phyloP scores from a whole-genome alignment of 2,113 vertebrate species.

The Vidua macroura region DNA sequence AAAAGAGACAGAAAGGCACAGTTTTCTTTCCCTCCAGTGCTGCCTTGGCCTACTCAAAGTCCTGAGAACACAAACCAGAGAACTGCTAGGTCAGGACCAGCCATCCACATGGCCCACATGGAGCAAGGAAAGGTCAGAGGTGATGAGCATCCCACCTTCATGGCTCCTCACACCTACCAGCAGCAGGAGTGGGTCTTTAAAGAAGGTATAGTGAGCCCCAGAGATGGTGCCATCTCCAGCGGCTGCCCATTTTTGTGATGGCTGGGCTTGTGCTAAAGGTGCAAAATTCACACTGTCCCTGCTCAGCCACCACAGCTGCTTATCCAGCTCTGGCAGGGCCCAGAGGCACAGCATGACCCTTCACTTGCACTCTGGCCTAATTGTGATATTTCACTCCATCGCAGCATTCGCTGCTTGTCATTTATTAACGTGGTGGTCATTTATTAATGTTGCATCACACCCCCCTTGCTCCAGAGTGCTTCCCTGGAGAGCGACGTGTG shows the following conservation, averaged over 20 bases:
- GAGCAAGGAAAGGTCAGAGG: not conserved
- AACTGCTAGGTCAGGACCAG: rapidly evolving
- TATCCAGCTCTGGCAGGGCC: not conserved
- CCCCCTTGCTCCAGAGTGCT: not conserved
- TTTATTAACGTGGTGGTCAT: not conserved
- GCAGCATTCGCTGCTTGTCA: not conserved
- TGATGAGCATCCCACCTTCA: rapidly evolving
- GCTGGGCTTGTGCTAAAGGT: rapidly evolving
- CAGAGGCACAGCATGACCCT: not conserved
- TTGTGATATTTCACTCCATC: not conserved
- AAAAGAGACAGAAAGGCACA: not conserved
- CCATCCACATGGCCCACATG: rapidly evolving
- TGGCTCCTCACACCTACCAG: not conserved
- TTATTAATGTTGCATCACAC: not conserved
- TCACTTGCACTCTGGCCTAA: not conserved
- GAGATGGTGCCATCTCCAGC: rapidly evolving
- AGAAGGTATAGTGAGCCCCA: rapidly evolving
- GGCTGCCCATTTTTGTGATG: rapidly evolving
- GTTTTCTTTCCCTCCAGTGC: not conserved
- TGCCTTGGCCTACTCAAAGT: not conserved
- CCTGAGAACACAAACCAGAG: not conserved
- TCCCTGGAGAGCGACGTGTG: not conserved
- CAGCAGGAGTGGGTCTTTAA: not conserved
- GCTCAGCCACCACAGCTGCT: not conserved
- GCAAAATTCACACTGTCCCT: not conserved